phyloP scores from a whole-genome alignment of 2,113 vertebrate genomes.

The Aspidoscelis tigris region DNA sequence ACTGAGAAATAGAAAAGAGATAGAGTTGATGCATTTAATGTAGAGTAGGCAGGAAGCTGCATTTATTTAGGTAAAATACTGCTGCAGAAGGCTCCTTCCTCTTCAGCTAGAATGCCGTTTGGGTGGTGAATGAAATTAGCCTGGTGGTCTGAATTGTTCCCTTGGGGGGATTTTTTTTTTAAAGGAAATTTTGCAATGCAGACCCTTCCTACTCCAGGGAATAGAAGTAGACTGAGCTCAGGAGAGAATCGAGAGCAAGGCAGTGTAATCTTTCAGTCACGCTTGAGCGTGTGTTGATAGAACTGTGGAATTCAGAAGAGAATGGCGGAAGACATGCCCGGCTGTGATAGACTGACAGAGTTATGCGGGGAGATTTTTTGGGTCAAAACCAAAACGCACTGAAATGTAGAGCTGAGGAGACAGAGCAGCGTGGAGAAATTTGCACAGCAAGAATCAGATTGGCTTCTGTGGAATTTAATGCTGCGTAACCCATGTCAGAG shows the following conservation, averaged over 20 bases:
- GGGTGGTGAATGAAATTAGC: slow-evolving; percentile 52
- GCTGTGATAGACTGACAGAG: background rate
- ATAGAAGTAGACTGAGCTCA: fast-evolving
- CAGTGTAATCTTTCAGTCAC: slow-evolving; percentile 30
- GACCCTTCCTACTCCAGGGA: background rate
- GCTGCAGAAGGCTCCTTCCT: slow-evolving; percentile 30
- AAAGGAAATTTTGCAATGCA: slow-evolving; percentile 41
- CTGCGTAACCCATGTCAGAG: slow-evolving; percentile 32
- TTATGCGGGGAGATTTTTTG: background rate
- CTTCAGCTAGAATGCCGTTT: slow-evolving; percentile 16
- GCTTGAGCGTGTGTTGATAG: background rate
- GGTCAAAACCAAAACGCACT: background rate
- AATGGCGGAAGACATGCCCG: background rate
- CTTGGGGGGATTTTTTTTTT: background rate
- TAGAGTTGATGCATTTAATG: background rate
- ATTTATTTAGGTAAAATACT: background rate
- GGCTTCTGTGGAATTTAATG: slow-evolving; percentile 9
- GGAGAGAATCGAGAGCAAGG: slow-evolving; percentile 9
- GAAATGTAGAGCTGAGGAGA: no score
- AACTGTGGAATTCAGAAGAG: slow-evolving; percentile 3
- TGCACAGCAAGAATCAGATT: fast-evolving
- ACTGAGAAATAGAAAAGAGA: slow-evolving; percentile 21
- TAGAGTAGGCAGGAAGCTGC: background rate
- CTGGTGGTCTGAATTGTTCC: slow-evolving; percentile 29
- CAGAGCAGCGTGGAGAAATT: slow-evolving; percentile 12